Evolutionary conservation across 1,140 invertebrate genomes (phyloP), one percentile per base, ranked within the genome.

Genomic region (Cyclargus thomasi): DNA sequence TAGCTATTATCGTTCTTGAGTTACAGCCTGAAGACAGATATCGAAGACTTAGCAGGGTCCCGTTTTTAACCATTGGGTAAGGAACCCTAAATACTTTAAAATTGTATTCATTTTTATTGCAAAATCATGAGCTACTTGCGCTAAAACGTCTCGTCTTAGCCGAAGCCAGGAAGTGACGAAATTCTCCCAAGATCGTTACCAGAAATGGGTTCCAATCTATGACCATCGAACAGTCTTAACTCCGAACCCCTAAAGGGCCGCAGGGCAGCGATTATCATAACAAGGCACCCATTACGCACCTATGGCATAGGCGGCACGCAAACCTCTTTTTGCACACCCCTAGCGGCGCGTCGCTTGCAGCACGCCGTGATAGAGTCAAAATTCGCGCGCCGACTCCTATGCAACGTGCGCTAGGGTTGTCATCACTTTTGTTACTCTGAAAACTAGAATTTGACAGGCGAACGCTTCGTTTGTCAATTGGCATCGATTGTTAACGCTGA

Each of bases 391-490:
- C 65, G 70, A 67, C 36, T 29, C 1, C 0, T 16, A 62, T 62
- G 55, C 10, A 14, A 62, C 16, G 18, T 14, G 63, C 59, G 53
- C 55, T 63, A 74, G 74, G 59, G 68, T 76, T 76, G 79, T 66
- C 47, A 71, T 68, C 63, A 76, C 76, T 84, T 83, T 86, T 86
- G 84, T 85, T 81, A 78, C 78, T 76, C 67, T 78, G 74, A 83
- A 85, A 86, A 87, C 87, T 85, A 85, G 79, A 88, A 88, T 87
- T 90, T 87, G 85, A 82, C 83, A 85, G 84, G 66, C 77, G 80
- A 84, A 83, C 75, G 87, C 77, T 86, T 90, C 88, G 86, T 88
- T 90, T 88, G 86, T 86, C 85, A 85, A 88, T 86, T 79, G 80
- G 69, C 79, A 83, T 90, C 79, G 86, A 88, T 90, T 90, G 88